Conservation (phyloP, 2,113 vertebrate species). For the Ictidomys tridecemlineatus region DNA sequence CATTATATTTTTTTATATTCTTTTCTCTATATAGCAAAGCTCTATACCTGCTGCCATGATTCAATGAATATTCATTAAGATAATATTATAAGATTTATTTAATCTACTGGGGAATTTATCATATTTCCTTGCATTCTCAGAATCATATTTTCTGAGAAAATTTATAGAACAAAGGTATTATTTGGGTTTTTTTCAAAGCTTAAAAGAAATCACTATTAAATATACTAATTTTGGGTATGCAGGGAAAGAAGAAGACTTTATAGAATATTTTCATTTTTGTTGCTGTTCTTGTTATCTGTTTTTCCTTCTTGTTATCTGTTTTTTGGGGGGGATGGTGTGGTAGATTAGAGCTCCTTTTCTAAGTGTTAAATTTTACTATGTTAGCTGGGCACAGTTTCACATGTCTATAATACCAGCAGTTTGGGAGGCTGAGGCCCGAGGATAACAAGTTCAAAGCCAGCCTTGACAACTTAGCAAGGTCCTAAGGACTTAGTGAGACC, state of each 20-base stretch:
- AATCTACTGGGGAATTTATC: background rate
- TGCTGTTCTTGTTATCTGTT: background rate
- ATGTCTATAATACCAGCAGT: too few relatives aligned
- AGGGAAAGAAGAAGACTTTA: background rate
- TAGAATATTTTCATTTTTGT: background rate
- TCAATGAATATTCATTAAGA: background rate
- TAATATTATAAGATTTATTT: background rate
- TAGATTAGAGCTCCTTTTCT: background rate
- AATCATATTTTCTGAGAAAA: background rate
- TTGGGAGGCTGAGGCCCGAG: too few relatives aligned
- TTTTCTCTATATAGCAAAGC: background rate
- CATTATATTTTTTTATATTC: background rate
- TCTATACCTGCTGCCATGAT: background rate
- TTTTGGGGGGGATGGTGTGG: background rate
- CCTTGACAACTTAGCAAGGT: too few relatives aligned
- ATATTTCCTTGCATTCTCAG: background rate
- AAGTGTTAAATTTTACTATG: background rate
- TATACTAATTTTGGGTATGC: background rate
- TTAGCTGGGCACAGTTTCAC: too few relatives aligned
- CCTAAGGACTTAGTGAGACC: too few relatives aligned
- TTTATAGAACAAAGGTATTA: background rate
- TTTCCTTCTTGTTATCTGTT: background rate
- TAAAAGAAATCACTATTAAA: constrained; percentile 17
- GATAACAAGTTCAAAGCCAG: too few relatives aligned
- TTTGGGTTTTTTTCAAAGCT: background rate